These are phyloP conservation scores for Manis pentadactyla DNA, from an alignment of 2,797 vertebrate genomes.

Conservation along the genomic window DNA sequence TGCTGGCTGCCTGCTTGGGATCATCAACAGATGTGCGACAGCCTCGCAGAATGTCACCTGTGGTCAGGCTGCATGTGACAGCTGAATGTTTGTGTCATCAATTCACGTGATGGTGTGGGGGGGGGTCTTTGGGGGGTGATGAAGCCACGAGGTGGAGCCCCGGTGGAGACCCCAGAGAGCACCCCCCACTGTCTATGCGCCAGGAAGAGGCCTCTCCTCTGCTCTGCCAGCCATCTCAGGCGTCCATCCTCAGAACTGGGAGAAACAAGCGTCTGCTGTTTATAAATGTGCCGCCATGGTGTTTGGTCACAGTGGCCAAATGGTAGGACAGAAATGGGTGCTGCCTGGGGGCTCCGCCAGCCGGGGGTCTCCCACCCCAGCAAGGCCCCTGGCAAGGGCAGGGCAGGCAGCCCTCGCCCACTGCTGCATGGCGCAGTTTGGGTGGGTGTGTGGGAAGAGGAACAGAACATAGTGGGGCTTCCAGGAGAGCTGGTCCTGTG, in stretches of 20 bases:
- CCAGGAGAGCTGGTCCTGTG: neutral
- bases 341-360: neutral
- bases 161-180: neutral
- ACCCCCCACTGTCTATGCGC: neutral
- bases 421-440: rapidly evolving
- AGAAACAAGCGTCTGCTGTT: neutral
- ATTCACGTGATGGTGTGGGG: neutral
- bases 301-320: no score
- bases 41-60: no score
- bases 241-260: neutral
- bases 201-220: neutral
- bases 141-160: neutral
- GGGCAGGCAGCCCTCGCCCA: rapidly evolving
- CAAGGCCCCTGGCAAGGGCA: neutral
- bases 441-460: neutral
- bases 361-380: neutral
- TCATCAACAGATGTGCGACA: no score
- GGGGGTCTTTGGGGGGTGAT: neutral
- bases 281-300: no score
- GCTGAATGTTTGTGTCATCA: no score
- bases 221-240: no score
- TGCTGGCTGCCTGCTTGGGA: no score
- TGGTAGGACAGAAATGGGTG: neutral
- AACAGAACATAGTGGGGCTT: neutral
- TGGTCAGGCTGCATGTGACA: no score